Base-by-base conservation (phyloP, 1,140 invertebrate species). In the Drosophila bocki region DNA sequence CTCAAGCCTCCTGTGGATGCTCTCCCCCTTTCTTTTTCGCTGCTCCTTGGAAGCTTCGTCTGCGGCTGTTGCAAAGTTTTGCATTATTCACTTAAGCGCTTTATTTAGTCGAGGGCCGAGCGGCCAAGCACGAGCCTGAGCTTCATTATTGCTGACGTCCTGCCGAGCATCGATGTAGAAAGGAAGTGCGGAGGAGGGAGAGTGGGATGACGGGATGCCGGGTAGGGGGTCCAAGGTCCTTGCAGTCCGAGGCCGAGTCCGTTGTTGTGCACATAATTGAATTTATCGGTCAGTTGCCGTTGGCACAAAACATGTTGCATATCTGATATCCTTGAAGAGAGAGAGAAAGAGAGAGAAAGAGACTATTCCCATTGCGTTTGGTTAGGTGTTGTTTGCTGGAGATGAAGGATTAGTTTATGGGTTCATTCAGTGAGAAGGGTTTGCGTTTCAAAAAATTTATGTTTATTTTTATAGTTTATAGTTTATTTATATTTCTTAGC, bases 41-140 rank as follows among this genome's bases (percentile, higher is more conserved):
- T 65, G 45, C 61, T 47, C 32, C 68, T 22, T 44, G 42, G 48
- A 39, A 56, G 42, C 53, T 65, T 35, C 60, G 61, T 48, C 74
- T 54, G 57, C 50, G 64, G 69, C 78, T 72, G 75, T 72, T 81
- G 81, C 85, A 90, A 90, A 88, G 84, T 88, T 88, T 90, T 79
- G 86, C 85, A 86, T 90, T 90, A 90, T 90, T 82, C 85, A 90
- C 85, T 90, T 90, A 90, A 85, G 82, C 85, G 86, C 75, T 90
- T 88, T 90, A 90, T 90, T 90, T 88, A 90, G 81, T 90, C 47
- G 68, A 81, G 74, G 70, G 84, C 64, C 68, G 76, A 63, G 67
- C 60, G 51, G 62, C 62, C 54, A 22, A 58, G 70, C 53, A 71
- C 51, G 70, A 62, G 78, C 29, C 53, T 22, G 53, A 45, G 77